Evolutionary conservation across 1,140 invertebrate genomes (phyloP).

Genomic region (Diorhabda sublineata): DNA sequence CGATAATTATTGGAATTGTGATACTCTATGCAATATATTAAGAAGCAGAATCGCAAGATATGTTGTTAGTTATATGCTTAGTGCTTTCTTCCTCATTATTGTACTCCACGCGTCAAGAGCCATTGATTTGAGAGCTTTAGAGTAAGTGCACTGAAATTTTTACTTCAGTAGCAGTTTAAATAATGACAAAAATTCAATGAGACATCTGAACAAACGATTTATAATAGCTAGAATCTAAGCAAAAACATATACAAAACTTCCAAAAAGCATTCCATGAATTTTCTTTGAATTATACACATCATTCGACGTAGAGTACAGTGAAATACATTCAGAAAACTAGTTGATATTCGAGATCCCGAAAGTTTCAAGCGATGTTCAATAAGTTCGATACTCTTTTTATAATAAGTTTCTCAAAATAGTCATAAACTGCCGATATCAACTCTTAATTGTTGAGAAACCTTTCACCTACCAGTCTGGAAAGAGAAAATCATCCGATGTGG

Average conservation of each 20-base stretch:
- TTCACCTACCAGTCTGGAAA: too few relatives aligned
- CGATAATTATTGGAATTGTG: conserved; percentile 13
- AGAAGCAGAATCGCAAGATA: conserved; percentile 27
- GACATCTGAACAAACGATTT: not conserved
- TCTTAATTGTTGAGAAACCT: too few relatives aligned
- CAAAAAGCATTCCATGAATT: not conserved
- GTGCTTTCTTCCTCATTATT: conserved; percentile 34
- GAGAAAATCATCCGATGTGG: not conserved
- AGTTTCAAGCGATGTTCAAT: too few relatives aligned
- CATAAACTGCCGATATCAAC: too few relatives aligned
- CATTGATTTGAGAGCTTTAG: conserved; percentile 33
- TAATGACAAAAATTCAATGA: not conserved
- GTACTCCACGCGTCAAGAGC: conserved; percentile 36
- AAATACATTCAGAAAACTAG: too few relatives aligned
- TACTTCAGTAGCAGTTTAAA: not conserved
- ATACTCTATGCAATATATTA: conserved; percentile 26
- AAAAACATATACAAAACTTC: not conserved
- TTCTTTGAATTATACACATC: too few relatives aligned
- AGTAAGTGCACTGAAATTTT: conserved; percentile 19
- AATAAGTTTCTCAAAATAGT: too few relatives aligned
- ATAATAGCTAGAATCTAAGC: not conserved
- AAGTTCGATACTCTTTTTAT: too few relatives aligned
- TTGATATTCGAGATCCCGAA: too few relatives aligned
- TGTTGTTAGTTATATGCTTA: conserved; percentile 35
- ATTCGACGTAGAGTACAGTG: too few relatives aligned